Evolutionary conservation across 1,140 invertebrate genomes (phyloP), one percentile per base, ranked within the genome.

Genomic region (Euura lappo): DNA sequence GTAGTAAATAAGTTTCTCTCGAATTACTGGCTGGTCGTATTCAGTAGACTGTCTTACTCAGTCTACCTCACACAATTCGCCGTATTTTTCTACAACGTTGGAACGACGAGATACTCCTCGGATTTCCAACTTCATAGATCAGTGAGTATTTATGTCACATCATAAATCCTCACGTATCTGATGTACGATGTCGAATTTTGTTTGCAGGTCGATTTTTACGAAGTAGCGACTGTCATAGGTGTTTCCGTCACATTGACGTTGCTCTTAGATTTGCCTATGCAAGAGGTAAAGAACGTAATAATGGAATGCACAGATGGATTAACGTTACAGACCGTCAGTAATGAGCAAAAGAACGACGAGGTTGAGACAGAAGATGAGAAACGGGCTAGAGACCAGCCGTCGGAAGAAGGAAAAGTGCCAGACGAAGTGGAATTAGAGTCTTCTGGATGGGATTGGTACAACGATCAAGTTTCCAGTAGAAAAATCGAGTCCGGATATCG

Each of bases 41-140:
- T 95, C 65, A 93, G 92, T 75, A 89, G 92, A 74, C 86, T 95
- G 60, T 93, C 93, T 0, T 95, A 94, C 76, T 89, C 91, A 2
- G 86, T 94, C n/a, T 96, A 95, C 78, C 87, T 96, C 2, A 89
- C 92, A 51, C 94, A 95, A 83, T 93, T 93, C 74, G 86, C 91
- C 43, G 87, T 92, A 71, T 92, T 91, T 80, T 91, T 92, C 72
- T 91, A 91, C 67, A 91, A 90, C 68, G 86, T 91, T 51, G 91
- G 88, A 65, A 89, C 86, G 47, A 85, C 87, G 8, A 89, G 89
- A 79, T 89, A 89, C 69, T 85, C 90, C 0, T 85, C 83, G 66
- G 88, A 91, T 83, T 92, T 92, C 79, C 87, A 88, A 43, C 46
- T 89, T 65, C 74, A 85, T 28, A 87, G 83, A 83, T 74, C 87